Evolutionary conservation across 2,113 vertebrate genomes (phyloP).

Genomic region (Brachypodius melanocephalos): DNA sequence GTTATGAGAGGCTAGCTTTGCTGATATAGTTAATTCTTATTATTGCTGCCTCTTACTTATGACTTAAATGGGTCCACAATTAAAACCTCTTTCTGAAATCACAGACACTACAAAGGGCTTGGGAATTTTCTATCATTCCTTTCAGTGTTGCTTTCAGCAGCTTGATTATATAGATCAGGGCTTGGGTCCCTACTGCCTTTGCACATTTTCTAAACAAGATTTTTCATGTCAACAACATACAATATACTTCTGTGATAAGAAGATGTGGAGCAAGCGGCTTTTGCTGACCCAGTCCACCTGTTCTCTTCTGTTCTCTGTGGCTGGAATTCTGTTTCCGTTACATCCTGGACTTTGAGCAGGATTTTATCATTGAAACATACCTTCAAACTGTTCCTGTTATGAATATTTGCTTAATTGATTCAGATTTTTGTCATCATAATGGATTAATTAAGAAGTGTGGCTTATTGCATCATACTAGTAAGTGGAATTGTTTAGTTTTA

Average conservation of each 20-base stretch:
- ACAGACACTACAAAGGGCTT: neutral
- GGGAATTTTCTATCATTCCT: neutral
- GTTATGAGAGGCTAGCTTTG: neutral
- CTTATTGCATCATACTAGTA: neutral
- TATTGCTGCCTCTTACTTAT: neutral
- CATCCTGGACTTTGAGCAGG: neutral
- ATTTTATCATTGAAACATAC: neutral
- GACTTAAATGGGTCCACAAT: neutral
- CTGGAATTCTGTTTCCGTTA: neutral
- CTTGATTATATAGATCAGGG: neutral
- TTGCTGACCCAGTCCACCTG: neutral
- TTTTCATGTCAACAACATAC: neutral
- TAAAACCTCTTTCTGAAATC: neutral
- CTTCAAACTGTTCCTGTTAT: neutral
- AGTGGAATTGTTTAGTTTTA: neutral
- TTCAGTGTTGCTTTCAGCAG: neutral
- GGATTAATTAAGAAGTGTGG: neutral
- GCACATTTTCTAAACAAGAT: neutral
- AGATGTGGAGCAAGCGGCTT: neutral
- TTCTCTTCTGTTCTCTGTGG: neutral
- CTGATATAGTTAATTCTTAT: neutral
- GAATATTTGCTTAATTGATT: neutral
- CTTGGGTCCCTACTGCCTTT: neutral
- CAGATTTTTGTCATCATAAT: neutral
- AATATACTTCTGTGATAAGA: neutral